A percentile compares a stretch with the other conserved stretches of the same genome.
These are phyloP conservation scores for Melolontha melolontha DNA, from an alignment of 2,888 invertebrate species.

Conservation along the genomic window DNA sequence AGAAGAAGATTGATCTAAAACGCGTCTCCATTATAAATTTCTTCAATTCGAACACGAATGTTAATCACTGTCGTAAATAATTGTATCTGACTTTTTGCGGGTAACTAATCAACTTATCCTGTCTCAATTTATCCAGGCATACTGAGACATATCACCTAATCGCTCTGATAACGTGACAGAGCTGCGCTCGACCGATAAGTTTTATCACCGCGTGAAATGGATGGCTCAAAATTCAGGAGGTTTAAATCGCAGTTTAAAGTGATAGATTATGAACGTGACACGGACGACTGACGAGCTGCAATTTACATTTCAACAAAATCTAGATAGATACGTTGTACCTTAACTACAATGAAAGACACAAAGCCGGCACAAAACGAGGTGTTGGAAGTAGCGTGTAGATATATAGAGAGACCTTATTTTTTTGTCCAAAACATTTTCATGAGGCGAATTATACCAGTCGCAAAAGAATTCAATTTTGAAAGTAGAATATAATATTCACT, in stretches of 20 bases:
- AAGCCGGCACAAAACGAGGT: too few relatives aligned
- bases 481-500: too few relatives aligned
- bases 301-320: slow-evolving; percentile 30
- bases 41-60: background rate
- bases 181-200: slow-evolving; percentile 11
- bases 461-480: too few relatives aligned
- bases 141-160: slow-evolving; percentile 16
- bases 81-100: background rate
- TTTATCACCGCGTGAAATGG: slow-evolving; percentile 14
- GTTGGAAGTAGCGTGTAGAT: too few relatives aligned
- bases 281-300: slow-evolving; percentile 18
- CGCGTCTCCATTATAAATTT: background rate
- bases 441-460: too few relatives aligned
- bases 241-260: slow-evolving; percentile 31
- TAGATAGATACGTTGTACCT: slow-evolving; percentile 12
- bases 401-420: too few relatives aligned
- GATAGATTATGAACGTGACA: slow-evolving; percentile 22
- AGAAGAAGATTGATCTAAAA: too few relatives aligned
- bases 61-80: background rate
- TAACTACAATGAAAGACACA: too few relatives aligned
- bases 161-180: slow-evolving; percentile 2
- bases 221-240: slow-evolving; percentile 13
- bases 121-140: slow-evolving; percentile 12
- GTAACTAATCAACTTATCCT: background rate
- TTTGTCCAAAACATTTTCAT: too few relatives aligned